Evolutionary conservation across 2,888 invertebrate species (phyloP), one percentile per base, ranked within the genome.

Genomic region (Sclerodermus sp.): DNA sequence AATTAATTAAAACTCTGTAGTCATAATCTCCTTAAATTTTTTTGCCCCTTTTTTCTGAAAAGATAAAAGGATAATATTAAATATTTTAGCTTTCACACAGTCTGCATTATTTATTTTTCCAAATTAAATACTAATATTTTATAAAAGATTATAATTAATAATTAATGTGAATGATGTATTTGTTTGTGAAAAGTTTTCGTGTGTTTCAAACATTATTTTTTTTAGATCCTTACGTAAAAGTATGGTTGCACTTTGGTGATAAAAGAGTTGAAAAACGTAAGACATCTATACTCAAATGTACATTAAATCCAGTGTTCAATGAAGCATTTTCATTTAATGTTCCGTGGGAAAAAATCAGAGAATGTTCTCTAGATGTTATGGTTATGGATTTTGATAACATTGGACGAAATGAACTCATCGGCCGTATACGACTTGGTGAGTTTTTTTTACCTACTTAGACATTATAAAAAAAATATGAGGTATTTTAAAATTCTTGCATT

Each of bases 301-400:
- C 93, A 45, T 83, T 96, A 67, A 95, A 96, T 81, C 96, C 96
- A 0, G 90, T 95, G 53, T 96, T 95, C 84, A 95, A 96, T 80
- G 96, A 96, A 81, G 89, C 93, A 10, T 96, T 96, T 82, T 90
- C 91, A 44, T 96, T 95, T 84, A 93, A 92, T 80, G 95, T 96
- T 45, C 95, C 96, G 13, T 96, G 95, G 94, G 96, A 96, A 81
- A 93, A 94, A 80, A 95, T 96, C 64, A 82, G 96, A 50, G 95
- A 96, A 78, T 95, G 96, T 73, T 93, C 93, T 42, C 83, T 96
- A 58, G 93, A 95, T 73, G 91, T 96, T 15, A 90, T 90, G 83
- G 95, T 96, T 51, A 96, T 96, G 96, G 96, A 96, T 81, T 96
- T 95, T 78, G 96, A 96, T 80, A 95, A 96, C 78, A 93, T 96